Evolutionary conservation across 2,888 invertebrate species (phyloP), one percentile per base, ranked within the genome.

Genomic region (Galerucella calmariensis): DNA sequence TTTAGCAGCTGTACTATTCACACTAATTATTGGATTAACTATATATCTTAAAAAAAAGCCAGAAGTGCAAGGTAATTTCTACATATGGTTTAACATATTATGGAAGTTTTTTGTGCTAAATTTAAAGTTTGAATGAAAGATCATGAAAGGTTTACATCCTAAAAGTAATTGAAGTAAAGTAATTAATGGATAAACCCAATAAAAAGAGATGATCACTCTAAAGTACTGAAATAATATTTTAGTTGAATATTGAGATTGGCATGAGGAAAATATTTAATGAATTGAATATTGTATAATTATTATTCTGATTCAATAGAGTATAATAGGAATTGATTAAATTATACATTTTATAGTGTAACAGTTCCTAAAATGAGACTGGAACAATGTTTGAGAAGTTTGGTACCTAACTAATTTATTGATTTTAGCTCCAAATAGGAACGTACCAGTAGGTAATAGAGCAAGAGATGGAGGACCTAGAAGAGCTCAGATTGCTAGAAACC

Each of bases 401-500:
- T n/a, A n/a, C n/a, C n/a, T 35, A 35, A 35, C 35, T 35, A 8
- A 35, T 67, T n/a, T 24, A 14, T 24, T n/a, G 10, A 27, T 59
- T 78, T 11, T 20, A 77, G 77, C 35, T 65, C 74, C 75, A 69
- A 79, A 83, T 72, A 80, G 83, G 67, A 82, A 79, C 8, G 81
- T 82, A 78, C 79, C 81, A 67, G 82, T 84, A 53, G 85, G 88
- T 46, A 86, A 83, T 74, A 81, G 84, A 65, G 68, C 72, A 79
- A 90, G 91, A 85, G 91, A 91, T 63, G 85, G 82, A 10, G 90
- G 90, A 0, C 92, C 91, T 24, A 90, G 94, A 67, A 89, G 94
- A 82, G 93, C 93, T 0, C 93, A 93, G 82, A 92, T 93, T 48
- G 92, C 92, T 5, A 90, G 95, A 78, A 94, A 94, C 86, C 92